A percentile compares a stretch with the other conserved stretches of the same genome.
Conservation (phyloP, 2,113 vertebrate genomes). For the Rhynchomys soricoides region DNA sequence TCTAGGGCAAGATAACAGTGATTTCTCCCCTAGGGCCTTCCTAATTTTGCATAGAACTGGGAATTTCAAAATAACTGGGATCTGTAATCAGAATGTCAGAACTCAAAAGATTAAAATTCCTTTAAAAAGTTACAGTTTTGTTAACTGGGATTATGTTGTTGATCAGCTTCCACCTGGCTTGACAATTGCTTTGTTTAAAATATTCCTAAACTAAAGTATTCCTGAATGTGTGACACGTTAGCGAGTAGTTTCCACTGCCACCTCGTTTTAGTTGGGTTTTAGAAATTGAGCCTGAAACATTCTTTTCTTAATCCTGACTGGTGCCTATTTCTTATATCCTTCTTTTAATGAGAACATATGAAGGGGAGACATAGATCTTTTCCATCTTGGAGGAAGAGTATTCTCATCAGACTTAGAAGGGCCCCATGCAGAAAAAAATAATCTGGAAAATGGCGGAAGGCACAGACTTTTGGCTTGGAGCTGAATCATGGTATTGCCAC, state of each 20-base stretch:
- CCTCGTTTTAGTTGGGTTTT: neutral
- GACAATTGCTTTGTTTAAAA: conserved; percentile 48
- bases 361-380: neutral
- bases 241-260: neutral
- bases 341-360: neutral
- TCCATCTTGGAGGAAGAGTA: neutral
- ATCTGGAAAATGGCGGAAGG: neutral
- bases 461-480: neutral
- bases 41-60: neutral
- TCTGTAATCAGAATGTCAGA: conserved; percentile 23
- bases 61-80: neutral
- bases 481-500: neutral
- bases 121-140: neutral
- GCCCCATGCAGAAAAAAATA: neutral
- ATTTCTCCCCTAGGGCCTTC: neutral
- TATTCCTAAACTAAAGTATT: neutral
- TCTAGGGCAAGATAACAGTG: neutral
- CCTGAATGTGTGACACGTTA: neutral
- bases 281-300: neutral
- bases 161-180: conserved; percentile 10
- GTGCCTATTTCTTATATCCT: neutral
- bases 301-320: neutral
- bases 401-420: neutral
- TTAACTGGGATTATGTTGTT: neutral
- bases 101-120: conserved; percentile 21